A percentile compares a stretch with the other conserved stretches of the same genome.
Evolutionary conservation across 2,797 vertebrate genomes (phyloP).

Genomic region (Poeciliopsis paucimaculata): DNA sequence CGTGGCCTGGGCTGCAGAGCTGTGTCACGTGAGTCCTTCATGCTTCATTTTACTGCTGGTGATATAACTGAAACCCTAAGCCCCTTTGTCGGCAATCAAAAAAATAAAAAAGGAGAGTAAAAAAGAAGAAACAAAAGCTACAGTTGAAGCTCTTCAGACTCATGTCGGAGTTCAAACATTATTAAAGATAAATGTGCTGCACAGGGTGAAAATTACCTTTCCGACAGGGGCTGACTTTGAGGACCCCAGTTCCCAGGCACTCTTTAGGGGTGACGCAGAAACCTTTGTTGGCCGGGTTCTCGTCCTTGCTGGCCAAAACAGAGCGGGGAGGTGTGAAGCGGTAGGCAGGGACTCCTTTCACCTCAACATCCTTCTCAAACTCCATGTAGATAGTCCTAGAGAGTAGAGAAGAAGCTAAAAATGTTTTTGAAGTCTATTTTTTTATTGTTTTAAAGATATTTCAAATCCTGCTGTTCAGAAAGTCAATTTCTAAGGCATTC

Average conservation of each 20-base stretch:
- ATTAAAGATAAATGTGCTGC: neutral
- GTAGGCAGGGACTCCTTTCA: slow-evolving; percentile 83
- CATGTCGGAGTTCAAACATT: neutral
- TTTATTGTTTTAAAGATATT: neutral
- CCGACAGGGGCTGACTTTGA: slow-evolving; percentile 84
- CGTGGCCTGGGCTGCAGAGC: slow-evolving; percentile 39
- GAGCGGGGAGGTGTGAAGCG: slow-evolving; percentile 82
- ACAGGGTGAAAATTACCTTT: slow-evolving; percentile 71
- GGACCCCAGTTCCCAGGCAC: slow-evolving; percentile 82
- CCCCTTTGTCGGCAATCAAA: neutral
- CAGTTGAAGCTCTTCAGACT: neutral
- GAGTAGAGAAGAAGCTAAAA: slow-evolving; percentile 5
- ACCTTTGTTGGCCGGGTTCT: slow-evolving; percentile 81
- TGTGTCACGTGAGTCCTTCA: slow-evolving; percentile 64
- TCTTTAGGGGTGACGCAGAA: slow-evolving; percentile 76
- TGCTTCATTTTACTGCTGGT: slow-evolving; percentile 28
- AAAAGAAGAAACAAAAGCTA: neutral
- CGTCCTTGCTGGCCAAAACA: slow-evolving; percentile 79
- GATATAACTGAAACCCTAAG: slow-evolving; percentile 5
- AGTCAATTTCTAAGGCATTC: neutral
- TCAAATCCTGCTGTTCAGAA: neutral
- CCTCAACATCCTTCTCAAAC: slow-evolving; percentile 82
- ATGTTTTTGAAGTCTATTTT: neutral
- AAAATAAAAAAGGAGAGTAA: neutral
- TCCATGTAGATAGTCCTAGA: slow-evolving; percentile 83